Percentiles rank a stretch among this genome's conserved stretches.
phyloP scores from a whole-genome alignment of 1,140 invertebrate genomes.

The Anastrepha ludens region DNA sequence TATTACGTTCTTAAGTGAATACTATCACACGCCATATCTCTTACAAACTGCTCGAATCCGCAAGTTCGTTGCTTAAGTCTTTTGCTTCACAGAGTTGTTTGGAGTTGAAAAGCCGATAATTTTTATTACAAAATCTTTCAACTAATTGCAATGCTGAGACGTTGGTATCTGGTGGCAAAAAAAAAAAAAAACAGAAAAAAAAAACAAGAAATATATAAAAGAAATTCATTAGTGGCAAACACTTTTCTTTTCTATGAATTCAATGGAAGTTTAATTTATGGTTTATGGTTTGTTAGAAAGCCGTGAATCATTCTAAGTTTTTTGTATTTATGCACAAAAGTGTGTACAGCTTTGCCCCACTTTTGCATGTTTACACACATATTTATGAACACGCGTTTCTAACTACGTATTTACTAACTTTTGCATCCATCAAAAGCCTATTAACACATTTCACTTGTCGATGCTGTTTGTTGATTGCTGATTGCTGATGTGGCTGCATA shows the following conservation, averaged over 20 bases:
- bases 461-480: no score
- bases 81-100: not conserved
- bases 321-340: not conserved
- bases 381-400: no score
- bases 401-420: constrained; percentile 15
- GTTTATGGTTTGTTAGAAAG: not conserved
- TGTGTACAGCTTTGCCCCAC: not conserved
- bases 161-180: no score
- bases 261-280: not conserved
- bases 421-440: constrained; percentile 21
- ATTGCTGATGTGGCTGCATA: not conserved
- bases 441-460: constrained; percentile 21
- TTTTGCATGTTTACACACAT: not conserved
- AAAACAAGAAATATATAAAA: no score
- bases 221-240: not conserved
- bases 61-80: constrained; percentile 51
- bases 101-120: not conserved
- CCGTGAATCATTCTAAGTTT: not conserved
- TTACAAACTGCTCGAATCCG: no score
- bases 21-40: no score
- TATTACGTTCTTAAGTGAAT: no score
- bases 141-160: no score
- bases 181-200: no score
- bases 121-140: constrained; percentile 15
- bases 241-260: constrained; percentile 1